Conservation (phyloP, 1,140 invertebrate genomes). For the Varroa destructor region DNA sequence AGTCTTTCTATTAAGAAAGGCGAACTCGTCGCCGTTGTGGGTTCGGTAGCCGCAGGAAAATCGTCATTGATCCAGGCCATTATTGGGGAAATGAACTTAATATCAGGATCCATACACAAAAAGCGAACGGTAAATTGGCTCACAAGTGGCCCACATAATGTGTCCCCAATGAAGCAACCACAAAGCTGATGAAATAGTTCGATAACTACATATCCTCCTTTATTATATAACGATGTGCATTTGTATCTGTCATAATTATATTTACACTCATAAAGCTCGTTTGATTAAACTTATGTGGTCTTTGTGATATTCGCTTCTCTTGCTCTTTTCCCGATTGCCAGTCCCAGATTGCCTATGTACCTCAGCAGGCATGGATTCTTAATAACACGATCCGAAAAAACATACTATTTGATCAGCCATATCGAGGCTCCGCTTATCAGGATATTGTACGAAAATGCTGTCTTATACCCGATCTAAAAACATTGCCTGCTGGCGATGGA, state of each 20-base stretch:
- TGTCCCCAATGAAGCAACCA: neutral
- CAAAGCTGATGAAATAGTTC: neutral
- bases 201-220: neutral
- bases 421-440: constrained; percentile 30
- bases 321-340: constrained; percentile 10
- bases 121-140: constrained; percentile 43
- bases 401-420: constrained; percentile 40
- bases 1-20: constrained; percentile 42
- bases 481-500: constrained; percentile 51
- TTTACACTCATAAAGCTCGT: constrained; percentile 22
- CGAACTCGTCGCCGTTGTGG: constrained; percentile 46
- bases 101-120: constrained; percentile 40
- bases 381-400: constrained; percentile 43
- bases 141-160: neutral
- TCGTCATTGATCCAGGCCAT: constrained; percentile 47
- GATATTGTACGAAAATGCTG: constrained; percentile 35
- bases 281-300: constrained; percentile 17
- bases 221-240: constrained; percentile 16
- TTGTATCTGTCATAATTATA: neutral
- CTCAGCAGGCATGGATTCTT: constrained; percentile 45
- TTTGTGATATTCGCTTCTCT: neutral
- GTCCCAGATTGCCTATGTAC: constrained; percentile 40
- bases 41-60: constrained; percentile 46
- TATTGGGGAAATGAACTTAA: constrained; percentile 44
- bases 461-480: constrained; percentile 34